phyloP scores from a whole-genome alignment of 1,140 invertebrate genomes.

The Pseudachorutes palmiensis region DNA sequence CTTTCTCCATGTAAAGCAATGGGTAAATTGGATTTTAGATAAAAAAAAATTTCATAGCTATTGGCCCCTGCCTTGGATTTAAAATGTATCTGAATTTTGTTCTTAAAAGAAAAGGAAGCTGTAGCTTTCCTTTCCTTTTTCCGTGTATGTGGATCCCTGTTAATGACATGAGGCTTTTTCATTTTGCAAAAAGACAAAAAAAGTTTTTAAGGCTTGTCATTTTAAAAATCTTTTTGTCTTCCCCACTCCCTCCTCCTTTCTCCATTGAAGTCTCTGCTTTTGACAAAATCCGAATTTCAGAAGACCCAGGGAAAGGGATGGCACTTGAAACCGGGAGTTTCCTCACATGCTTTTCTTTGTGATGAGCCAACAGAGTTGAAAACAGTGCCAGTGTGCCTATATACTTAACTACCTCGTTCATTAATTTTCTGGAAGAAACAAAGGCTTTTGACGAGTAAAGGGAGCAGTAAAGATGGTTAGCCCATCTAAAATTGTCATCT shows the following conservation, averaged over 20 bases:
- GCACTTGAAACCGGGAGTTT: not conserved
- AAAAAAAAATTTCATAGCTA: too few species aligned
- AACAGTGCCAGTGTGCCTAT: not conserved
- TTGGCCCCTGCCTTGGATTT: not conserved
- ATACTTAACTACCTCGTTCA: not conserved
- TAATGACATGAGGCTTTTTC: not conserved
- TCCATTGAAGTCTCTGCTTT: not conserved
- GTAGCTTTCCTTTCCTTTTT: not conserved
- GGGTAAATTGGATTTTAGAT: too few species aligned
- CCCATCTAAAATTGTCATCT: not conserved
- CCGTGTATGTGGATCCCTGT: too few species aligned
- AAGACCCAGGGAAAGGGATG: too few species aligned
- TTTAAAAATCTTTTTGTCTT: not conserved
- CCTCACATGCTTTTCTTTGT: not conserved
- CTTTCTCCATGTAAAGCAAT: too few species aligned
- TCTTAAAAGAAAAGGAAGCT: not conserved
- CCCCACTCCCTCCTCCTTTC: not conserved
- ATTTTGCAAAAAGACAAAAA: too few species aligned
- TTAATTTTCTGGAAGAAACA: not conserved
- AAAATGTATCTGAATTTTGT: not conserved
- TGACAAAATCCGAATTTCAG: slow-evolving; percentile 2
- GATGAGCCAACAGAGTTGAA: not conserved
- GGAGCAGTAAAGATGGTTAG: too few species aligned
- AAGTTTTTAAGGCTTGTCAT: not conserved
- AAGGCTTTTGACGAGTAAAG: too few species aligned